Evolutionary conservation across 2,113 vertebrate genomes (phyloP).

Genomic region (Oophaga pumilio): DNA sequence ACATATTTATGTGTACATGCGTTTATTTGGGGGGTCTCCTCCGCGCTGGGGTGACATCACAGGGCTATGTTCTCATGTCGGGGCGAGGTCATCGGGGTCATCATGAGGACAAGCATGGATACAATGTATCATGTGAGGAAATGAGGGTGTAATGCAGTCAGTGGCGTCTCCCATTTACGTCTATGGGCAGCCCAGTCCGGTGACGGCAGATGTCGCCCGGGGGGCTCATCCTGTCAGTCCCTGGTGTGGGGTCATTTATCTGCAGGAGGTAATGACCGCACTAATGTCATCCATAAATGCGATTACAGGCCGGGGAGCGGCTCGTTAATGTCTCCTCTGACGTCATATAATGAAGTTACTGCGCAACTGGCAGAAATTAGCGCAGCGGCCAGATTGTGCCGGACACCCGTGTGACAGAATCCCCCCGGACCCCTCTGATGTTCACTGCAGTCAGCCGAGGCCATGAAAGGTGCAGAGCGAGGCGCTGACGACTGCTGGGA

Average conservation of each 20-base stretch:
- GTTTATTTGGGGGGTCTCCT: background rate
- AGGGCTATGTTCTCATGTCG: constrained; percentile 23
- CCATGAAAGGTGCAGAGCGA: background rate
- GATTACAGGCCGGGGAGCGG: background rate
- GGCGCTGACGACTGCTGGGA: too few relatives aligned
- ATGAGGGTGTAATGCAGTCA: too few relatives aligned
- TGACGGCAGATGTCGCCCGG: too few relatives aligned
- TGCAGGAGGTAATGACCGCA: background rate
- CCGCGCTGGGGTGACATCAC: background rate
- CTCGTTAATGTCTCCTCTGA: background rate
- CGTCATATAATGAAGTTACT: background rate
- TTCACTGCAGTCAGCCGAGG: background rate
- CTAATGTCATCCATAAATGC: background rate
- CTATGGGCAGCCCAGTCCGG: too few relatives aligned
- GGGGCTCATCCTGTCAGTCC: too few relatives aligned
- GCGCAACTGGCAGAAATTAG: background rate
- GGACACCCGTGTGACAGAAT: background rate
- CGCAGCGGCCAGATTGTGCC: background rate
- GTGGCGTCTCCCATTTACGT: too few relatives aligned
- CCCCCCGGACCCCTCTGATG: background rate
- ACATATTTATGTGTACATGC: too few relatives aligned
- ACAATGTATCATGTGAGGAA: too few relatives aligned
- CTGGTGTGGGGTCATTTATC: background rate
- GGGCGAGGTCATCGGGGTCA: too few relatives aligned
- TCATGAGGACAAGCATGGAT: too few relatives aligned